Evolutionary conservation across 2,888 invertebrate species (phyloP), one percentile per base, ranked within the genome.

Genomic region (Andrena flavipes): DNA sequence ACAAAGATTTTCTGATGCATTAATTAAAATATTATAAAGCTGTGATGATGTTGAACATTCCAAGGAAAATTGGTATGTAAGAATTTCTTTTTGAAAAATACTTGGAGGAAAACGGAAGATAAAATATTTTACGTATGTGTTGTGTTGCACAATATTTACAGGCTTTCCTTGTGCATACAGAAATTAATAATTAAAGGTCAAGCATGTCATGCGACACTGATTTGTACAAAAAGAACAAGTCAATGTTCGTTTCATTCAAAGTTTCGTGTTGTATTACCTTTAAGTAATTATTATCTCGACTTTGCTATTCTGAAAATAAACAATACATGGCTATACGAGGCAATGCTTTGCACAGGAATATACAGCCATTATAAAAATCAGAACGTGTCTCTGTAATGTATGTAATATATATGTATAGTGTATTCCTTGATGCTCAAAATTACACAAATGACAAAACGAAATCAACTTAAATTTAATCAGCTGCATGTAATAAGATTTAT

Each of bases 261-360:
- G 88, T 92, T 92, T 92, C 89, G 87, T 90, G 88, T 89, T 89
- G 84, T 91, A 89, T 93, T 93, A 93, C 93, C 93, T 92, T 93
- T 89, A 90, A 90, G 90, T 90, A 92, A 91, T 90, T 90, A 92
- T 90, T 91, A 92, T 92, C 93, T 93, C 90, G 93, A 93, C 90
- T 90, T 93, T 93, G 93, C 89, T 93, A 92, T 92, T 93, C 93
- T 93, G 93, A 93, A 93, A 93, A 93, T 92, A 93, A 93, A 93
- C 88, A 93, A 93, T 87, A 93, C 84, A 90, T 90, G 87, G 90
- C 92, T 92, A 89, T 92, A 92, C 93, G 92, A 93, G 91, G 90
- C 91, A 91, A 92, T 91, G 92, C 90, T 91, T 91, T 88, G 89
- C 90, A 90, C 87, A 89, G 84, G 82, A 92, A 86, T 88, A 91